These are phyloP conservation scores for Pelecanus crispus DNA, from an alignment of 2,113 vertebrate genomes.

Conservation along the genomic window DNA sequence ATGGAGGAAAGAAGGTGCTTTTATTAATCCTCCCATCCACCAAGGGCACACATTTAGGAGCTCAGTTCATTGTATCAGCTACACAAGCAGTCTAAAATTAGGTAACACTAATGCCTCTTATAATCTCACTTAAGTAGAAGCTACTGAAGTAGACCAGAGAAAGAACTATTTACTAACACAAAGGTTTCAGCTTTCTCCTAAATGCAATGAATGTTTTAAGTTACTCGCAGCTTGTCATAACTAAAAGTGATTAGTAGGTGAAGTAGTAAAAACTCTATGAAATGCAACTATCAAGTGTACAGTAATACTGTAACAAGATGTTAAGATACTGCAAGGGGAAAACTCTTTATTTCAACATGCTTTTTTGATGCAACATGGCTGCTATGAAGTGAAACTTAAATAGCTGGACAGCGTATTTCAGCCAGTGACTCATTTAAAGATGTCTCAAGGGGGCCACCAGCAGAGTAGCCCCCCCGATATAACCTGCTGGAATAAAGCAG, in stretches of 20 bases:
- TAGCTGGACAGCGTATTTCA: not conserved
- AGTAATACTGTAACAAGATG: not conserved
- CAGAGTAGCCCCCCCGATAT: not conserved
- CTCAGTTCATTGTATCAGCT: not conserved
- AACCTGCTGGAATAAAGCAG: conserved; percentile 14
- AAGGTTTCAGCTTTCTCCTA: not conserved
- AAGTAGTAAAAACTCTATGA: not conserved
- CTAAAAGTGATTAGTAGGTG: not conserved
- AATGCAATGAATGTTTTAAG: not conserved
- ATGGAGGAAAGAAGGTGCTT: not conserved
- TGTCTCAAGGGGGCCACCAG: not conserved
- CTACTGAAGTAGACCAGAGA: not conserved
- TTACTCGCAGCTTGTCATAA: not conserved
- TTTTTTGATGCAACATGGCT: not conserved
- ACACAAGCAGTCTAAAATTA: not conserved
- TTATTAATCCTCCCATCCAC: not conserved
- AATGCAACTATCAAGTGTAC: not conserved
- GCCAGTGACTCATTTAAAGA: not conserved
- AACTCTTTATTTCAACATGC: not conserved
- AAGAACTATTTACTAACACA: not conserved
- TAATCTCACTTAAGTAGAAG: not conserved
- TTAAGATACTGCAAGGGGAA: not conserved
- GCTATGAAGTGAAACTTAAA: not conserved
- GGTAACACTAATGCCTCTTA: not conserved
- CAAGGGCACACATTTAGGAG: not conserved